These are phyloP conservation scores for Chloebia gouldiae DNA, from an alignment of 2,113 vertebrate species.

Conservation along the genomic window DNA sequence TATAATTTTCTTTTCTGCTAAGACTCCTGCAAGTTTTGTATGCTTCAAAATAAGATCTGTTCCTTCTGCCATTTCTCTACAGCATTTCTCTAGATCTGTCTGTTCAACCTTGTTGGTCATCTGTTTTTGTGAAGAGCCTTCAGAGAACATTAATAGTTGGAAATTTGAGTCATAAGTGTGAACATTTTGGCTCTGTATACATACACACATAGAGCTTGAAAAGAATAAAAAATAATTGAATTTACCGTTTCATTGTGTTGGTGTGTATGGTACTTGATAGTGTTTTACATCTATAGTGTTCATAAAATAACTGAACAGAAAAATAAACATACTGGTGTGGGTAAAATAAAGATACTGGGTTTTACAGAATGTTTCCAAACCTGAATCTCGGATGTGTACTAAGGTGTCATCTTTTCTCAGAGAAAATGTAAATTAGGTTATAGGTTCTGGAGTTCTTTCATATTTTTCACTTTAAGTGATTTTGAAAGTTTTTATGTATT, in stretches of 20 bases:
- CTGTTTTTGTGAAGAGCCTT: neutral
- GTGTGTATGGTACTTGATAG: neutral
- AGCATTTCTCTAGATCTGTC: neutral
- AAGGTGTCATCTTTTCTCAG: neutral
- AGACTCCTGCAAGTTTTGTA: neutral
- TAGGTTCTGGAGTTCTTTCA: neutral
- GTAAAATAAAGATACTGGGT: neutral
- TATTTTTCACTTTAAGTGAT: neutral
- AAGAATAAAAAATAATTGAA: neutral
- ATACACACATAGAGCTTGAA: neutral
- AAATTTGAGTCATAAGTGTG: neutral
- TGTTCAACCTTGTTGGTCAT: neutral
- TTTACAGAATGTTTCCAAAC: neutral
- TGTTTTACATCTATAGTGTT: neutral
- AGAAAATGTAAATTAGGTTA: neutral
- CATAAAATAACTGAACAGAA: neutral
- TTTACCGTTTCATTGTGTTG: neutral
- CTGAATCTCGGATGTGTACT: neutral
- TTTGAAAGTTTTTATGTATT: neutral
- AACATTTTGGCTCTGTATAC: neutral
- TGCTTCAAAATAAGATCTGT: neutral
- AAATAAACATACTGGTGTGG: neutral
- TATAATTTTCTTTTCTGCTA: neutral
- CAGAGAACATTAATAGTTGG: neutral
- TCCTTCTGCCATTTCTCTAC: neutral